Conservation (phyloP, 1,140 invertebrate species). For the Apocrypta bakeri region DNA sequence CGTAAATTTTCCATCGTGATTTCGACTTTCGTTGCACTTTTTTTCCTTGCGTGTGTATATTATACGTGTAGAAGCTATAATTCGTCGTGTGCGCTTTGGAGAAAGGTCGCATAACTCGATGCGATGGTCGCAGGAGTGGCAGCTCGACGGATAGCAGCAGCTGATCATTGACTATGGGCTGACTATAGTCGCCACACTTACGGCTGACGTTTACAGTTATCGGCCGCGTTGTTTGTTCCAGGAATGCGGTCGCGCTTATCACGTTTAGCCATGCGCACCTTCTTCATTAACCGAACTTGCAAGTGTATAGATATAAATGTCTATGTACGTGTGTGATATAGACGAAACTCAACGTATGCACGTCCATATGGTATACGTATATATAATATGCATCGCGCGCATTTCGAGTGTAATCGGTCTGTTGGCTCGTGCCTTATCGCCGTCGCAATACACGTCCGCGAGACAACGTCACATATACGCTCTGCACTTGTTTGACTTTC, state of each 20-base stretch:
- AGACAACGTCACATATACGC: not conserved
- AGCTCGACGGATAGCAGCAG: not conserved
- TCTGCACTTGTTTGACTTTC: not conserved
- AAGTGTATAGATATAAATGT: not conserved
- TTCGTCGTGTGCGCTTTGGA: no score
- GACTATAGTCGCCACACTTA: not conserved
- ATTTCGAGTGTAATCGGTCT: constrained; percentile 3
- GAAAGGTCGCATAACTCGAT: no score
- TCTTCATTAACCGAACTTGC: not conserved
- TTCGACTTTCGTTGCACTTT: not conserved
- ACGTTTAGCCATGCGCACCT: not conserved
- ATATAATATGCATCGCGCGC: not conserved
- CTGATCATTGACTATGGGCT: not conserved
- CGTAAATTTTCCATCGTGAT: not conserved
- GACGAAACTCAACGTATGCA: no score
- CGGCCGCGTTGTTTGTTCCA: constrained; percentile 33
- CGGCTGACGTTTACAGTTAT: constrained; percentile 40
- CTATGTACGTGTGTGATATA: constrained; percentile 1
- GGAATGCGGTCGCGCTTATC: constrained; percentile 49
- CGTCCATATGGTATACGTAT: not conserved
- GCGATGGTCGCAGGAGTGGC: no score
- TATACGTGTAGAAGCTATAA: no score
- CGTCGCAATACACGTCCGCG: not conserved
- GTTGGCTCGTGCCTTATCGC: constrained; percentile 35
- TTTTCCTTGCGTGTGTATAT: no score